Evolutionary conservation across 2,888 invertebrate genomes (phyloP), one percentile per base, ranked within the genome.

Genomic region (Aphodius sticticus): DNA sequence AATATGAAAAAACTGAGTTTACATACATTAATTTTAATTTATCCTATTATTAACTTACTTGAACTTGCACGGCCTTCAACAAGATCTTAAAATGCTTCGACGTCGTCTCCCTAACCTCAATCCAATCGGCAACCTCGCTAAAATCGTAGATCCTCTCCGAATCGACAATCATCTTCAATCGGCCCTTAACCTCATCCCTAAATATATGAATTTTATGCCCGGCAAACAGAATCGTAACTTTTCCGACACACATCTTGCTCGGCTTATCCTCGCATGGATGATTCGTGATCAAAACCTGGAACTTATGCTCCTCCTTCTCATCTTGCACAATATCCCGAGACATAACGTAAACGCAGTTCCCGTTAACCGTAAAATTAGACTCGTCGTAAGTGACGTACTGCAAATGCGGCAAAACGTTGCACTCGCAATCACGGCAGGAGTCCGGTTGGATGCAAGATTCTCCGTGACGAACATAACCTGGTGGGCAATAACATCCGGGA

Each of bases 351-450:
- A 95, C 95, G 87, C 97, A 97, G 87, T 96, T 96, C 6, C 96
- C 96, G 83, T 94, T 93, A 88, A 95, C 95, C 0, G 95, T 95
- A 84, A 95, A 94, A 84, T 95, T 94, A 81, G 92, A 93, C 26
- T 94, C 93, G 87, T 97, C 97, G 86, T 96, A 98, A 37, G 95
- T 96, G 80, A 93, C 91, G 88, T 95, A 96, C 85, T 96, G 95
- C 0, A 96, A 93, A 77, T 95, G 93, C 0, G 96, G 96, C 81
- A 94, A 92, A 0, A 95, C 94, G 83, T 94, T 88, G 81, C 90
- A 93, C 90, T 92, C 88, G 91, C 96, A 96, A 87, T 96, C 95
- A 78, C 93, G 91, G 85, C 96, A 96, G 80, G 93, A 93, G 0
- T 92, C 90, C 0, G 95, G 93, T 79, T 92, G 90, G 6, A 96